Evolutionary conservation across 2,797 vertebrate genomes (phyloP).

Genomic region (Taeniopygia guttata): DNA sequence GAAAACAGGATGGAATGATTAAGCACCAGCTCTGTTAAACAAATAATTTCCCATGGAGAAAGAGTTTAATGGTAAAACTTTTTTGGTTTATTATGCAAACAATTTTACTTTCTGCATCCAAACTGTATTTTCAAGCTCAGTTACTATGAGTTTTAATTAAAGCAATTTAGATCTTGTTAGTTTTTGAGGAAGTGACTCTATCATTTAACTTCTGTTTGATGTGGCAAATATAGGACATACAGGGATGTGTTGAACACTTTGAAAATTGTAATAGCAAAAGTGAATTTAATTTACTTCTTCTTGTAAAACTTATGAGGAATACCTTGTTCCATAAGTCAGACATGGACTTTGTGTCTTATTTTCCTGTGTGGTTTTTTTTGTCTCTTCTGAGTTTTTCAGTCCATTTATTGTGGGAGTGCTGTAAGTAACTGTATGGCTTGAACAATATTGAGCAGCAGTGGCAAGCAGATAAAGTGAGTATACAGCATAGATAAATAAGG

Average conservation of each 20-base stretch:
- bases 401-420: not conserved
- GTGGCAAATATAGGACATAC: not conserved
- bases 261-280: not conserved
- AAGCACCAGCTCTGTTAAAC: not conserved
- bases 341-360: fast-evolving
- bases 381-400: not conserved
- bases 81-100: not conserved
- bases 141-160: not conserved
- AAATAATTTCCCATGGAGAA: not conserved
- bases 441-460: not conserved
- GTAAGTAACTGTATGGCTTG: not conserved
- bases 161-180: not conserved
- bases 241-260: not conserved
- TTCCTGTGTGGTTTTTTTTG: not conserved
- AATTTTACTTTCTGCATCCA: not conserved
- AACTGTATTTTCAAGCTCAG: not conserved
- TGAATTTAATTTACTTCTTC: not conserved
- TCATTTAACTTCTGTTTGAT: not conserved
- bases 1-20: not conserved
- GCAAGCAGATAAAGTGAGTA: not conserved
- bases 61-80: not conserved
- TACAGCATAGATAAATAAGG: not conserved
- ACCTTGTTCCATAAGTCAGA: not conserved
- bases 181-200: not conserved
- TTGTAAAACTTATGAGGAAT: not conserved